phyloP scores from a whole-genome alignment of 2,888 invertebrate species.

The Cheilosia urbana region DNA sequence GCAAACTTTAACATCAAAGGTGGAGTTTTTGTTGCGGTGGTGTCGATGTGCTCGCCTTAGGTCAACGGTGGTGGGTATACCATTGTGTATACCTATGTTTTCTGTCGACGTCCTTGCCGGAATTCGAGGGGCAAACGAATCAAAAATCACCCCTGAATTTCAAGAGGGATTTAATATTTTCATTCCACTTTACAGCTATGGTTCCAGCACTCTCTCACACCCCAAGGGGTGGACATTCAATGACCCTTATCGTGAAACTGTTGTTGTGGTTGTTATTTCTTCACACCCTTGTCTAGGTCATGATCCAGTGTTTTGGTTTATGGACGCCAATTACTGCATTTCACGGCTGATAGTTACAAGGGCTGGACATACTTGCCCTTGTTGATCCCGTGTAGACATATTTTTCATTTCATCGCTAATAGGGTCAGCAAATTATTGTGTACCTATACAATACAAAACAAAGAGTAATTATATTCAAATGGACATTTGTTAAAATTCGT shows the following conservation, averaged over 20 bases:
- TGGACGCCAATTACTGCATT: conserved; percentile 69
- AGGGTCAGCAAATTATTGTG: conserved; percentile 47
- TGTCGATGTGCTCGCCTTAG: conserved; percentile 70
- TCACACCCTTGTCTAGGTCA: conserved; percentile 72
- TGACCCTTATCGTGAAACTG: conserved; percentile 65
- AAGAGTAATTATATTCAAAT: too few species aligned
- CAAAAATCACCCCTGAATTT: conserved; percentile 59
- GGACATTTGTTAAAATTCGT: too few species aligned
- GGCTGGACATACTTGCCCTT: conserved; percentile 52
- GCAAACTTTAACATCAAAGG: conserved; percentile 67
- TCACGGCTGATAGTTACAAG: conserved; percentile 47
- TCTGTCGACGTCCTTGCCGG: conserved; percentile 41
- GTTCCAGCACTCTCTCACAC: conserved; percentile 42
- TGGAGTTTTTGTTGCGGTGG: conserved; percentile 58
- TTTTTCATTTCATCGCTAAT: conserved; percentile 40
- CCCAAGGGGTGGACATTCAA: conserved; percentile 67
- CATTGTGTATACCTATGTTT: conserved; percentile 18
- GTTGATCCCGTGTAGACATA: conserved; percentile 19
- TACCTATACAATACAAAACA: too few species aligned
- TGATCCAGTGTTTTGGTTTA: conserved; percentile 64
- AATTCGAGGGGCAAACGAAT: conserved; percentile 32
- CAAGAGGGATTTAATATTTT: conserved; percentile 47
- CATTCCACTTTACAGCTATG: conserved; percentile 19
- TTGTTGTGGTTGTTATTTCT: conserved; percentile 54
- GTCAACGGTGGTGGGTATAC: conserved; percentile 59